These are phyloP conservation scores for Amphibalanus amphitrite DNA, from an alignment of 1,140 invertebrate species.

Conservation along the genomic window DNA sequence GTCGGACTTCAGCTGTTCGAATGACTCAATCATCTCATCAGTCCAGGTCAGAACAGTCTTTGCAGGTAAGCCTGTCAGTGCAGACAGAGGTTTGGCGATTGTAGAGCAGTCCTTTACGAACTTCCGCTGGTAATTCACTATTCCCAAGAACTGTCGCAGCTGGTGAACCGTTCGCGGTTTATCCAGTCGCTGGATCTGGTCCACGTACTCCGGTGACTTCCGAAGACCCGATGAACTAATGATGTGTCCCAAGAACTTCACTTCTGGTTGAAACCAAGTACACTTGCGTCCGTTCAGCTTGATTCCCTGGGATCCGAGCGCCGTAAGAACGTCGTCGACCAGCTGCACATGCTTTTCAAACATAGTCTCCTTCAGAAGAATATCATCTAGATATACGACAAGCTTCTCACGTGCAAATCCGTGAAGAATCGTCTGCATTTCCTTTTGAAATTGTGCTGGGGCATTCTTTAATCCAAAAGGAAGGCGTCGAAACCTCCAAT, in stretches of 20 bases:
- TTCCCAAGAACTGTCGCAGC: neutral
- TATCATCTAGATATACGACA: slow-evolving; percentile 5
- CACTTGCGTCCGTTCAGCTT: too few species aligned
- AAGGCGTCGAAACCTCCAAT: neutral
- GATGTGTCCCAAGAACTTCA: too few species aligned
- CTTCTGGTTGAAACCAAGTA: too few species aligned
- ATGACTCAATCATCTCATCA: too few species aligned
- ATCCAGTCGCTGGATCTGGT: too few species aligned
- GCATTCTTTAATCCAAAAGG: slow-evolving; percentile 6
- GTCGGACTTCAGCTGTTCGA: neutral
- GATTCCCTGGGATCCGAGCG: too few species aligned
- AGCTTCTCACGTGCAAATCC: slow-evolving; percentile 5
- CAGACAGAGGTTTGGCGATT: neutral
- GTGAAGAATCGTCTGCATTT: slow-evolving; percentile 4
- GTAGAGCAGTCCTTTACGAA: slow-evolving; percentile 1
- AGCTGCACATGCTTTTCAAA: too few species aligned
- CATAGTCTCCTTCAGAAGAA: neutral
- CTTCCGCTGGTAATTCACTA: neutral
- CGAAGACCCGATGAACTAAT: too few species aligned
- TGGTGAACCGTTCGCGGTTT: too few species aligned
- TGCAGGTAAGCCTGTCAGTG: neutral
- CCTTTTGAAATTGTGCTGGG: slow-evolving; percentile 3
- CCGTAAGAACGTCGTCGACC: too few species aligned
- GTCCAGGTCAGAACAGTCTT: neutral
- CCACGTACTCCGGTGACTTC: too few species aligned